A percentile compares a stretch with the other conserved stretches of the same genome.
Conservation (phyloP, 1,140 invertebrate species). For the Zaprionus capensis region DNA sequence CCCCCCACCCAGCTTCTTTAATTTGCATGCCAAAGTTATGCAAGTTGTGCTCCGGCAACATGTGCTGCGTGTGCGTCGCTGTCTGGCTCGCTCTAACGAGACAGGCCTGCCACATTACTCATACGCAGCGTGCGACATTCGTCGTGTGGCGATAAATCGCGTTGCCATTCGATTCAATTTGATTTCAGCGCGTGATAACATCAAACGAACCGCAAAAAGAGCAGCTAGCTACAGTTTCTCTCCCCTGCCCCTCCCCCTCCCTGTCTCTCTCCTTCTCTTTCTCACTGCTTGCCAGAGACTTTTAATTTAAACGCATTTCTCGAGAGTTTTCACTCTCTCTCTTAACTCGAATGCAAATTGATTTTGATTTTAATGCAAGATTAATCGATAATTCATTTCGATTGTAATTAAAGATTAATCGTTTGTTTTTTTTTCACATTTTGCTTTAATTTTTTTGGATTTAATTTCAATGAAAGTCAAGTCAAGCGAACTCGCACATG, state of each 20-base stretch:
- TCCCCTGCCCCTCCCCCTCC: background rate
- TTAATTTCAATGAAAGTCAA: background rate
- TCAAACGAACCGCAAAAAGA: conserved; percentile 4
- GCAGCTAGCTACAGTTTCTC: background rate
- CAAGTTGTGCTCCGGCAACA: background rate
- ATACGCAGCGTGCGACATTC: conserved; percentile 24
- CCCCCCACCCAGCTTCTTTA: background rate
- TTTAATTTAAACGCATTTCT: background rate
- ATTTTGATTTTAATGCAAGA: background rate
- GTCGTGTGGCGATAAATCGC: conserved; percentile 28
- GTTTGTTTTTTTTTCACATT: background rate
- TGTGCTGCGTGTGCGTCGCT: background rate
- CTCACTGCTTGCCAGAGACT: background rate
- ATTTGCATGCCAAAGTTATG: conserved; percentile 37
- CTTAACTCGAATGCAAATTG: background rate
- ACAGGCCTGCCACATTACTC: conserved; percentile 22
- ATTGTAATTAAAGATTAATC: background rate
- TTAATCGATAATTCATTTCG: background rate
- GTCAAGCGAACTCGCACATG: background rate
- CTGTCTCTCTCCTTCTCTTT: background rate
- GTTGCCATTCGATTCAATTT: conserved; percentile 34
- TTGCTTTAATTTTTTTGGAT: background rate
- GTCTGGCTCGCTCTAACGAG: conserved; percentile 1
- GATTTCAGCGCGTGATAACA: conserved; percentile 29
- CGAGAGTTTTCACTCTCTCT: background rate